A percentile compares a stretch with the other conserved stretches of the same genome.
Conservation (phyloP, 2,888 invertebrate species). For the Drosophila cognata region DNA sequence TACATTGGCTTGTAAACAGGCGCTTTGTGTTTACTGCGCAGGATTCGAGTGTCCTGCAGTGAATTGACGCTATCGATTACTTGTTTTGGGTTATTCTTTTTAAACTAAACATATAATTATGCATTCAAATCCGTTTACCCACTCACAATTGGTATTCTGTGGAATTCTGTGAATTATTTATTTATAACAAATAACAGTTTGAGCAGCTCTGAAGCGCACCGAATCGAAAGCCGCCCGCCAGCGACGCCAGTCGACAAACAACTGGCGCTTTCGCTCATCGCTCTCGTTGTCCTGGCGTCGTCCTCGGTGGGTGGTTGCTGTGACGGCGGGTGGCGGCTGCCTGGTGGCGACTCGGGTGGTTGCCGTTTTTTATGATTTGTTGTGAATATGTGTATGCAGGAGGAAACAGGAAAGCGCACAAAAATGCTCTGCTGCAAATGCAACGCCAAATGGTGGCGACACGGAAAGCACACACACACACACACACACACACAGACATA, state of each 20-base stretch:
- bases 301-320: conserved; percentile 37
- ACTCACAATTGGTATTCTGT: conserved; percentile 15
- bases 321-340: conserved; percentile 30
- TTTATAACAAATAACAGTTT: conserved; percentile 11
- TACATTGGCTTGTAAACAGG: conserved; percentile 61
- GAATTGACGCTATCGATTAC: conserved; percentile 46
- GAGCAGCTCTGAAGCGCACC: conserved; percentile 15
- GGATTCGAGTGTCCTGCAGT: conserved; percentile 44
- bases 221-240: conserved; percentile 60
- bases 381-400: conserved; percentile 69
- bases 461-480: conserved; percentile 42
- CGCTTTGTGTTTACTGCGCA: conserved; percentile 54
- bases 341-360: conserved; percentile 32
- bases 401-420: conserved; percentile 71
- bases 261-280: conserved; percentile 57
- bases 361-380: conserved; percentile 71
- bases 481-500: conserved; percentile 10
- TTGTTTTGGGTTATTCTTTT: conserved; percentile 17
- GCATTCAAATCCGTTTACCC: conserved; percentile 11
- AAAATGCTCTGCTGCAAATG: conserved; percentile 59
- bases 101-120: conserved; percentile 8
- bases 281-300: conserved; percentile 35
- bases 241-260: conserved; percentile 75
- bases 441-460: conserved; percentile 56
- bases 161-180: conserved; percentile 52